These are phyloP conservation scores for Oncopeltus fasciatus DNA, from an alignment of 1,140 invertebrate species.

Conservation along the genomic window DNA sequence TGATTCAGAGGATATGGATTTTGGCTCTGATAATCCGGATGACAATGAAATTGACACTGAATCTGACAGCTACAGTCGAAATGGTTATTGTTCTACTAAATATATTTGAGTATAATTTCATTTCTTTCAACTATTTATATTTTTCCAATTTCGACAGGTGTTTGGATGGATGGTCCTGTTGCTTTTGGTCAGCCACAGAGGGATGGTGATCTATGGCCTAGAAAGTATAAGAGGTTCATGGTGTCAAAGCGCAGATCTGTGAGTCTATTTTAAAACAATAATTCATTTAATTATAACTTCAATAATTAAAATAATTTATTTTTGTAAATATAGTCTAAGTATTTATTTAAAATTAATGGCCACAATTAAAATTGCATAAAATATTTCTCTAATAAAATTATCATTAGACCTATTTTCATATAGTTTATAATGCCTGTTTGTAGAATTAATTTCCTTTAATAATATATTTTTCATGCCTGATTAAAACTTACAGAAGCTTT, in stretches of 20 bases:
- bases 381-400: no score
- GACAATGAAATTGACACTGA: slow-evolving; percentile 8
- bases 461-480: no score
- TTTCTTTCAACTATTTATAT: background rate
- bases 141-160: background rate
- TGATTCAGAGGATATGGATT: slow-evolving; percentile 4
- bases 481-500: no score
- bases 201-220: background rate
- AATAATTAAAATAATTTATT: background rate
- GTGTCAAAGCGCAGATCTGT: slow-evolving; percentile 13
- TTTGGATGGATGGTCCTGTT: slow-evolving; percentile 3
- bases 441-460: no score
- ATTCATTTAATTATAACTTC: background rate
- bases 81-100: background rate
- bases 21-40: background rate
- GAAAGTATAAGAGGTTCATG: slow-evolving; percentile 12
- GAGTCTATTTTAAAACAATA: background rate
- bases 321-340: background rate
- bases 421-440: no score
- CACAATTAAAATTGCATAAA: no score
- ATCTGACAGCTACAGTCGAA: background rate
- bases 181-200: background rate
- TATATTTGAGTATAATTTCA: background rate
- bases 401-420: no score
- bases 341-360: no score